A percentile compares a stretch with the other conserved stretches of the same genome.
Conservation (phyloP, 2,113 vertebrate genomes). For the Scophthalmus maximus region DNA sequence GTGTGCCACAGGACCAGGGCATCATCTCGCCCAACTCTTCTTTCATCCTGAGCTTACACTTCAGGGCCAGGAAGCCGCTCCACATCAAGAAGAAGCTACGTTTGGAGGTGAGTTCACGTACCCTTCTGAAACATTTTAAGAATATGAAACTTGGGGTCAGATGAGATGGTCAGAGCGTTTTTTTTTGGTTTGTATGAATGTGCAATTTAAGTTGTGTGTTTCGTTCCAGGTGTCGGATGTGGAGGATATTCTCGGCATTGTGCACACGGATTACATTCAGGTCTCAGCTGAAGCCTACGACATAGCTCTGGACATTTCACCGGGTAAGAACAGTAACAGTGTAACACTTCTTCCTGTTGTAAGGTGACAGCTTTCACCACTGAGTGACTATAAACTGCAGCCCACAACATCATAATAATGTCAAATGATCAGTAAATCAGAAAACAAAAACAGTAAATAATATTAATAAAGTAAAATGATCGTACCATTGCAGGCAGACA, state of each 20-base stretch:
- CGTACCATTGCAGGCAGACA: no score
- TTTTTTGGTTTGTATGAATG: neutral
- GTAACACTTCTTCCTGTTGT: neutral
- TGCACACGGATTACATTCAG: constrained; percentile 88
- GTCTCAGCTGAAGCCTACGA: constrained; percentile 90
- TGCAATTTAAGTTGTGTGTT: constrained; percentile 16
- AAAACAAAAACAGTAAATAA: no score
- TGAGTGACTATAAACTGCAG: neutral
- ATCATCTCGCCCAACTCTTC: constrained; percentile 75
- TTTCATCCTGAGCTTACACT: constrained; percentile 79
- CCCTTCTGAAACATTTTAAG: neutral
- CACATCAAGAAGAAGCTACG: constrained; percentile 84
- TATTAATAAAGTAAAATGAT: no score
- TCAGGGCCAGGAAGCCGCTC: constrained; percentile 81
- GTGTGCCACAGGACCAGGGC: constrained; percentile 78
- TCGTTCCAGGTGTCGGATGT: constrained; percentile 88
- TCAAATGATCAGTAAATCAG: neutral
- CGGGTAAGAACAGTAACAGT: constrained; percentile 81
- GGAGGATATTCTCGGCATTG: constrained; percentile 87
- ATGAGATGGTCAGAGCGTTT: neutral
- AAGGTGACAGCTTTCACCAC: neutral
- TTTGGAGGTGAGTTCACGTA: constrained; percentile 79
- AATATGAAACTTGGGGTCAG: neutral
- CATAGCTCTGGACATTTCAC: constrained; percentile 84
- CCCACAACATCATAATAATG: neutral